Percentiles rank a stretch among this genome's conserved stretches.
phyloP scores from a whole-genome alignment of 2,888 invertebrate genomes.

The Catocala sponsa region DNA sequence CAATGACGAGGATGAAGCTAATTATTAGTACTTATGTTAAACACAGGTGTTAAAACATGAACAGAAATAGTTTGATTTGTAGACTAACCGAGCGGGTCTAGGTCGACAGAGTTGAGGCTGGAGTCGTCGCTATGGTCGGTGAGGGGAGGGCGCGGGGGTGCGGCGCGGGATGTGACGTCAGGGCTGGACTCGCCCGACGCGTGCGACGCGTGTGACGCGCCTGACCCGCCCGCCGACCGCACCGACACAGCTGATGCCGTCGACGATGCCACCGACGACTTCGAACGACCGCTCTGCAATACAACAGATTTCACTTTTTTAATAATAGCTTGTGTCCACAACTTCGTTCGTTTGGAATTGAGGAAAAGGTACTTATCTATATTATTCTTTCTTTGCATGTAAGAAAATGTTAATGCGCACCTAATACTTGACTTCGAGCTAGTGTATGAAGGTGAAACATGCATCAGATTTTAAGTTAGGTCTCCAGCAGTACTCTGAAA shows the following conservation, averaged over 20 bases:
- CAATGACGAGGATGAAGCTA: too few species aligned
- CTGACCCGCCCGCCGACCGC: constrained; percentile 82
- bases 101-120: constrained; percentile 96
- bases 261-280: constrained; percentile 85
- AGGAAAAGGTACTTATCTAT: too few species aligned
- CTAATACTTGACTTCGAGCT: too few species aligned
- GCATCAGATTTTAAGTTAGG: too few species aligned
- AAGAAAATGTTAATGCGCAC: too few species aligned
- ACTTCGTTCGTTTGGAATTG: too few species aligned
- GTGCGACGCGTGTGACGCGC: constrained; percentile 64
- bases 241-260: constrained; percentile 82
- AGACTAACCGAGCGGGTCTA: constrained; percentile 90
- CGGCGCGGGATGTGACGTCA: constrained; percentile 85
- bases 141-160: constrained; percentile 78
- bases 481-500: too few species aligned
- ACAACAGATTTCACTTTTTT: neutral
- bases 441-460: too few species aligned
- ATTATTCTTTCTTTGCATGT: too few species aligned
- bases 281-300: constrained; percentile 89
- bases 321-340: too few species aligned
- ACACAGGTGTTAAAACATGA: too few species aligned
- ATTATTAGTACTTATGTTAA: too few species aligned
- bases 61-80: neutral
- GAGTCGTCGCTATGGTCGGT: constrained; percentile 93
- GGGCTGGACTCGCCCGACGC: constrained; percentile 84